Evolutionary conservation across 2,797 vertebrate genomes (phyloP).

Genomic region (Enteromius treurensis): DNA sequence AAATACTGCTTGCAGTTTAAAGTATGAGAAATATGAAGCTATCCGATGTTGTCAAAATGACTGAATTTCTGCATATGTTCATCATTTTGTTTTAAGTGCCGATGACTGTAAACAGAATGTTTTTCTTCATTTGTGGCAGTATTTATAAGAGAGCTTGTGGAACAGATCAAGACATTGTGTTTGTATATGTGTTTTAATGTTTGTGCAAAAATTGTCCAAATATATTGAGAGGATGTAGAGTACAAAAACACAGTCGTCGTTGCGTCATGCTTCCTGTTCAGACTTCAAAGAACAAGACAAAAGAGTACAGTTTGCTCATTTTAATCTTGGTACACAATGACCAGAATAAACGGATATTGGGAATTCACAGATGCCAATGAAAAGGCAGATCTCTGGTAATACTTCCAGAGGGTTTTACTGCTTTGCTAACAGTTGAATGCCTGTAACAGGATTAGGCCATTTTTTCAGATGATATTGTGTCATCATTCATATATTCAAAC

Average conservation of each 20-base stretch:
- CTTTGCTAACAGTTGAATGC: conserved; percentile 2
- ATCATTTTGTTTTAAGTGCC: conserved; percentile 23
- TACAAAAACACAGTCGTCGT: background rate
- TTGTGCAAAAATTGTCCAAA: conserved; percentile 26
- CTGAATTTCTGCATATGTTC: background rate
- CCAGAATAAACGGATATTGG: conserved; percentile 14
- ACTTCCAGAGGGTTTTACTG: background rate
- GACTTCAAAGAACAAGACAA: background rate
- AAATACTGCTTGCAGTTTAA: conserved; percentile 70
- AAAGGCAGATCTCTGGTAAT: background rate
- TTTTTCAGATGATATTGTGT: background rate
- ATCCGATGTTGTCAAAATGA: conserved; percentile 49
- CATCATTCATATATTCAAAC: background rate
- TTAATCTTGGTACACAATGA: conserved; percentile 8
- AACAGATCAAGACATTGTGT: background rate
- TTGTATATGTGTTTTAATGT: conserved; percentile 38
- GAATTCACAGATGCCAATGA: background rate
- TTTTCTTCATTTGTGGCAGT: conserved; percentile 14
- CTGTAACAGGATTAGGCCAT: conserved; percentile 35
- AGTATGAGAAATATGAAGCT: conserved; percentile 70
- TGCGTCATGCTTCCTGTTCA: background rate
- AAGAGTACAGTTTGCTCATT: background rate
- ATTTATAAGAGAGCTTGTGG: conserved; percentile 13
- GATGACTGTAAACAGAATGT: conserved; percentile 18
- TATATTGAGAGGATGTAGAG: background rate